Evolutionary conservation across 2,113 vertebrate genomes (phyloP).

Genomic region (Furnarius figulus): DNA sequence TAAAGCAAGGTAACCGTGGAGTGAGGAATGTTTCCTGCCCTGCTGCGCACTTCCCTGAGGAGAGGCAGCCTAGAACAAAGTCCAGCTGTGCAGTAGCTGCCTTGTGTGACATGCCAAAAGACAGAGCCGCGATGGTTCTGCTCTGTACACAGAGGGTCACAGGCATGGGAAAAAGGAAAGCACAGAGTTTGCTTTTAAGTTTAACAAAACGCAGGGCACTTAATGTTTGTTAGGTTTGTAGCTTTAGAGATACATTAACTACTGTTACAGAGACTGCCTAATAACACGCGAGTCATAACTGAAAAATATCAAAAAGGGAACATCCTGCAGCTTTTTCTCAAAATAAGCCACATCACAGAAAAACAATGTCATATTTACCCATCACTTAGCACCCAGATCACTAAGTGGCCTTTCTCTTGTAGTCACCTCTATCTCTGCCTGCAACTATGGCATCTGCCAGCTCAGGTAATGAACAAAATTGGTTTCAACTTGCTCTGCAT

Average conservation of each 20-base stretch:
- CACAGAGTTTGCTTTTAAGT: neutral
- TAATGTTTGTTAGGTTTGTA: neutral
- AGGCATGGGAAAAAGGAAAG: neutral
- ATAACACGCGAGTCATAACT: neutral
- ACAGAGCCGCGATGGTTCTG: neutral
- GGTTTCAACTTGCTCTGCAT: neutral
- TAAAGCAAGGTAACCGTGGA: neutral
- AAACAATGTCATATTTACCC: neutral
- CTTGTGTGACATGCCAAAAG: neutral
- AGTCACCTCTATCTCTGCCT: neutral
- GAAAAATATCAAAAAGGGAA: neutral
- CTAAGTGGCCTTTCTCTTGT: neutral
- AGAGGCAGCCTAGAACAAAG: neutral
- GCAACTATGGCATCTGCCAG: neutral
- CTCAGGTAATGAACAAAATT: neutral
- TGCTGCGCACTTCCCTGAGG: neutral
- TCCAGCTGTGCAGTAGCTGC: slow-evolving; percentile 25
- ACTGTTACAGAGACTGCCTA: neutral
- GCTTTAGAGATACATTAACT: neutral
- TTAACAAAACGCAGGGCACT: neutral
- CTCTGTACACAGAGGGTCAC: neutral
- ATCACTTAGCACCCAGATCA: neutral
- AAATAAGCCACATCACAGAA: neutral
- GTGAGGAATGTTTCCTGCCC: neutral
- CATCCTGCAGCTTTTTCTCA: neutral